Percentiles rank a stretch among this genome's conserved stretches.
Conservation (phyloP, 2,888 invertebrate genomes). For the Oligia strigilis region DNA sequence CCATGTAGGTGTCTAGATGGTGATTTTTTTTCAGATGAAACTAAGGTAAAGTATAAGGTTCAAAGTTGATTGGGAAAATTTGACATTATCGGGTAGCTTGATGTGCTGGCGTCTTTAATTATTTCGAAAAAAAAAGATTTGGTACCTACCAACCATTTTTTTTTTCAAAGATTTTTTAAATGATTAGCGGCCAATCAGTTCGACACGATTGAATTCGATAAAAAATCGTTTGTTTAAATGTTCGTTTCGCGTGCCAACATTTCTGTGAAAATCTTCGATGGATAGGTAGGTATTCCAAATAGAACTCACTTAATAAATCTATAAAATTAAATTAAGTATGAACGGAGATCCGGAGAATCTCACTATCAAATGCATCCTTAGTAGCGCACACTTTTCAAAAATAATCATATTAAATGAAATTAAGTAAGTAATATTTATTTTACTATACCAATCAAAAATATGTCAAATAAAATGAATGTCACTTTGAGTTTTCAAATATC, state of each 20-base stretch:
- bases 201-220: conserved; percentile 13
- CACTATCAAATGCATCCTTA: background rate
- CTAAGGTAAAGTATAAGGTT: background rate
- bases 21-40: background rate
- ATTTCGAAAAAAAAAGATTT: background rate
- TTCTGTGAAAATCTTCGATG: background rate
- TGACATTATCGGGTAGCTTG: no score
- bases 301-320: no score
- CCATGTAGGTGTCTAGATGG: background rate
- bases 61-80: no score
- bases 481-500: no score
- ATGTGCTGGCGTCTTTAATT: no score
- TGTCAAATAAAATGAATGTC: no score
- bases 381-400: background rate
- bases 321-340: background rate
- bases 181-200: background rate
- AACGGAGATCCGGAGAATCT: background rate
- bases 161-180: background rate
- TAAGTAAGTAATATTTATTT: background rate
- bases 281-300: background rate
- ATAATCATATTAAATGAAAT: background rate
- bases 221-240: background rate
- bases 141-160: background rate
- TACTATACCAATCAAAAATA: no score
- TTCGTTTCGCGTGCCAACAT: conserved; percentile 13